Conservation (phyloP, 2,888 invertebrate species). For the Lottia scabra region DNA sequence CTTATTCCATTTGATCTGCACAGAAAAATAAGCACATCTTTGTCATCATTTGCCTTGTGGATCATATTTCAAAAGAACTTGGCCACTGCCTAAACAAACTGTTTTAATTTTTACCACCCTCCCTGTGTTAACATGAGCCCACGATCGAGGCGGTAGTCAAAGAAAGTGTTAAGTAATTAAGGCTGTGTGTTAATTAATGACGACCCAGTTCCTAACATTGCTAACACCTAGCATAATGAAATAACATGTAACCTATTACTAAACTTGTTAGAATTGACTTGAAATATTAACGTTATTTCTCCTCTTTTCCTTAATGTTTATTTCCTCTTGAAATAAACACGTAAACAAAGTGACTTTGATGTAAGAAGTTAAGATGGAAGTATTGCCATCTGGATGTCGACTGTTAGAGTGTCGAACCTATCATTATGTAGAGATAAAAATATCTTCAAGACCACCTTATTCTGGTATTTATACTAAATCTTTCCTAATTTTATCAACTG, state of each 20-base stretch:
- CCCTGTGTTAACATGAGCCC: too few species aligned
- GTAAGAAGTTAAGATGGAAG: neutral
- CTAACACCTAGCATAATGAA: neutral
- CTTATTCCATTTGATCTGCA: too few species aligned
- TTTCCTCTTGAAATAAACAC: conserved; percentile 4
- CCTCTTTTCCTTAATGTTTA: neutral
- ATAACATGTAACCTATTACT: conserved; percentile 2
- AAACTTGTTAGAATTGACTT: neutral
- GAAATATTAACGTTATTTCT: neutral
- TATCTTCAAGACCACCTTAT: too few species aligned
- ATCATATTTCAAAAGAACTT: too few species aligned
- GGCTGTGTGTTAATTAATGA: neutral
- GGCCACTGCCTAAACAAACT: too few species aligned
- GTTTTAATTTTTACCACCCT: too few species aligned
- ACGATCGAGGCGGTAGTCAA: neutral
- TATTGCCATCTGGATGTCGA: neutral
- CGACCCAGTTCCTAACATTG: neutral
- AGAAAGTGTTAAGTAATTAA: neutral
- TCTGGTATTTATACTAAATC: too few species aligned
- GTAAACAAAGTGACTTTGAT: neutral
- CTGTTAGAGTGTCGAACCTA: too few species aligned
- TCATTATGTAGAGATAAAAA: too few species aligned
- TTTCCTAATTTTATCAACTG: too few species aligned
- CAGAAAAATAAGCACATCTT: too few species aligned
- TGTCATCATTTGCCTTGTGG: too few species aligned